Percentiles rank a stretch among this genome's conserved stretches.
Evolutionary conservation across 2,888 invertebrate species (phyloP).

Genomic region (Physocephala rufipes): DNA sequence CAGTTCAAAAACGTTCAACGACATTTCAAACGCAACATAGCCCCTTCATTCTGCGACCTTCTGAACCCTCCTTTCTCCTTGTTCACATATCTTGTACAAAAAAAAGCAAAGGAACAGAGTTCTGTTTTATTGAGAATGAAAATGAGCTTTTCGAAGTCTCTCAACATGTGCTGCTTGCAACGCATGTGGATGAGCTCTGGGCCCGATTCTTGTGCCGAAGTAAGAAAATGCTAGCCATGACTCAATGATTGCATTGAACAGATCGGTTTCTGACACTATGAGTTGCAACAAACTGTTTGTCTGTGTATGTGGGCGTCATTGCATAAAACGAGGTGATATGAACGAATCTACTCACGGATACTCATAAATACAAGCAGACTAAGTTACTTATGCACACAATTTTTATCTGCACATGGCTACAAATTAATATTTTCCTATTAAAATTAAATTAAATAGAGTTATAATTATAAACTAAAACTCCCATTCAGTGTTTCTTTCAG

Average conservation of each 20-base stretch:
- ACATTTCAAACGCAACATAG: slow-evolving; percentile 28
- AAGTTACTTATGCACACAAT: not conserved
- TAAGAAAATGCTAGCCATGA: not conserved
- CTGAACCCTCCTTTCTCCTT: too few relatives aligned
- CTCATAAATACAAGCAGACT: slow-evolving; percentile 25
- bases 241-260: not conserved
- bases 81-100: too few relatives aligned
- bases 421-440: too few relatives aligned
- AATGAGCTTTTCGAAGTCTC: too few relatives aligned
- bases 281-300: not conserved
- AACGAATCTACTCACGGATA: slow-evolving; percentile 49
- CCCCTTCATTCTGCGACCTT: not conserved
- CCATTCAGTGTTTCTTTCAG: too few relatives aligned
- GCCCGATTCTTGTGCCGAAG: too few relatives aligned
- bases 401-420: not conserved
- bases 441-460: too few relatives aligned
- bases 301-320: not conserved
- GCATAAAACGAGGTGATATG: slow-evolving; percentile 26
- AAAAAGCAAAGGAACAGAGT: too few relatives aligned
- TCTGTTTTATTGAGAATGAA: too few relatives aligned
- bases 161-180: too few relatives aligned
- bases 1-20: slow-evolving; percentile 47
- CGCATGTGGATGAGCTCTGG: too few relatives aligned
- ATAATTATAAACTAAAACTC: too few relatives aligned
- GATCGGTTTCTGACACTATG: slow-evolving; percentile 2